A percentile compares a stretch with the other conserved stretches of the same genome.
phyloP scores from a whole-genome alignment of 2,113 vertebrate species.

The Otus sunia region DNA sequence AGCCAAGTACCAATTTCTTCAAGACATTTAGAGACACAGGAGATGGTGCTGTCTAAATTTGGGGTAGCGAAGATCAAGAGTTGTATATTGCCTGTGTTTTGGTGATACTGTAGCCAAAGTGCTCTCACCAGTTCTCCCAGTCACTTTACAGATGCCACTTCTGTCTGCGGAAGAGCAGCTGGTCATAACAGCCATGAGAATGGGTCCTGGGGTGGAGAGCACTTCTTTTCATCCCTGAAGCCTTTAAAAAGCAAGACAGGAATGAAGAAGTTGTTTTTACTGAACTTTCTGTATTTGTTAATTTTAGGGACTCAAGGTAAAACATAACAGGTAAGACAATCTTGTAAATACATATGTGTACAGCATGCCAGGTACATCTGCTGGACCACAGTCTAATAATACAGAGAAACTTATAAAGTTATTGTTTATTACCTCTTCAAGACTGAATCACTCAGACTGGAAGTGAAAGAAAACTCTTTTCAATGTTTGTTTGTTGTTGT shows the following conservation, averaged over 20 bases:
- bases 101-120: background rate
- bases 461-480: background rate
- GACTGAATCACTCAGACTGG: background rate
- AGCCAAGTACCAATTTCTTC: background rate
- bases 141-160: background rate
- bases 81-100: background rate
- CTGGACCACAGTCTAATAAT: background rate
- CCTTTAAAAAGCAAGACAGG: background rate
- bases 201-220: background rate
- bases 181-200: background rate
- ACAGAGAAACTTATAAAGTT: background rate
- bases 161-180: background rate
- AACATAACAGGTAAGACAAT: background rate
- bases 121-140: background rate
- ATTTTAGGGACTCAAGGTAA: background rate
- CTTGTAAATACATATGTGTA: background rate
- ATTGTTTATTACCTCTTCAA: background rate
- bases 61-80: background rate
- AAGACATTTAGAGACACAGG: background rate
- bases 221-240: background rate
- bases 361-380: background rate
- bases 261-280: background rate
- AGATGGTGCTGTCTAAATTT: background rate
- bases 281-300: background rate
- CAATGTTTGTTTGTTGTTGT: background rate